Conservation (phyloP, 2,888 invertebrate genomes). For the Amblyjoppa proteus region DNA sequence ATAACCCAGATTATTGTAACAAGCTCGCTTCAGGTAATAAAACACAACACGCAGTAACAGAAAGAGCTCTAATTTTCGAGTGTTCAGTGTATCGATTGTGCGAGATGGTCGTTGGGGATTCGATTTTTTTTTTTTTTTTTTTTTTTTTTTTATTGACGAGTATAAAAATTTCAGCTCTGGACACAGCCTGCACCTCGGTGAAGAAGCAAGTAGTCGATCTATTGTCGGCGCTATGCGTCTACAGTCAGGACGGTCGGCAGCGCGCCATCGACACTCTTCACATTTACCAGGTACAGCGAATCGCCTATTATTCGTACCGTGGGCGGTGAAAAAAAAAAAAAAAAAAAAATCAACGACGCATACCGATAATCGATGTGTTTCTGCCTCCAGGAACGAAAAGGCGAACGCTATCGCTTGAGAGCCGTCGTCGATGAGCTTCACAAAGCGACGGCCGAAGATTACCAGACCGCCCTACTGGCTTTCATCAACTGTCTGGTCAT, state of each 20-base stretch:
- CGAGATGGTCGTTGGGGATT: neutral
- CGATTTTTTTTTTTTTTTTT: neutral
- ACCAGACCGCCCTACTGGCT: slow-evolving; percentile 96
- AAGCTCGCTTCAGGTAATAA: slow-evolving; percentile 93
- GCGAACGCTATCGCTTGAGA: slow-evolving; percentile 95
- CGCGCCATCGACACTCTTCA: slow-evolving; percentile 96
- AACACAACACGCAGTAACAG: slow-evolving; percentile 42
- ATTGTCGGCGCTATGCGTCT: slow-evolving; percentile 96
- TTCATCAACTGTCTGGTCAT: slow-evolving; percentile 98
- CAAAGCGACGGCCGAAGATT: slow-evolving; percentile 92
- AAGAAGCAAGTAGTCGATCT: slow-evolving; percentile 99
- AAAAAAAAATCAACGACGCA: neutral
- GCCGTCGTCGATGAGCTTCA: slow-evolving; percentile 95
- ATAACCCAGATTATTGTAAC: slow-evolving; percentile 96
- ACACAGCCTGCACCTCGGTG: slow-evolving; percentile 95
- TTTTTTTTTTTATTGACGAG: neutral
- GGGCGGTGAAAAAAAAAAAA: slow-evolving; percentile 7
- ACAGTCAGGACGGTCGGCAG: slow-evolving; percentile 95
- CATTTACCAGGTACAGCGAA: slow-evolving; percentile 92
- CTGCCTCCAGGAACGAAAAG: slow-evolving; percentile 90
- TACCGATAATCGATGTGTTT: neutral
- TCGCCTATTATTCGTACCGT: neutral
- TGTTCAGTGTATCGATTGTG: neutral
- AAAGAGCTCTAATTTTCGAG: neutral
- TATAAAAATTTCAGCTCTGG: slow-evolving; percentile 90